phyloP scores from a whole-genome alignment of 2,888 invertebrate genomes.

The Ferrisia virgata region DNA sequence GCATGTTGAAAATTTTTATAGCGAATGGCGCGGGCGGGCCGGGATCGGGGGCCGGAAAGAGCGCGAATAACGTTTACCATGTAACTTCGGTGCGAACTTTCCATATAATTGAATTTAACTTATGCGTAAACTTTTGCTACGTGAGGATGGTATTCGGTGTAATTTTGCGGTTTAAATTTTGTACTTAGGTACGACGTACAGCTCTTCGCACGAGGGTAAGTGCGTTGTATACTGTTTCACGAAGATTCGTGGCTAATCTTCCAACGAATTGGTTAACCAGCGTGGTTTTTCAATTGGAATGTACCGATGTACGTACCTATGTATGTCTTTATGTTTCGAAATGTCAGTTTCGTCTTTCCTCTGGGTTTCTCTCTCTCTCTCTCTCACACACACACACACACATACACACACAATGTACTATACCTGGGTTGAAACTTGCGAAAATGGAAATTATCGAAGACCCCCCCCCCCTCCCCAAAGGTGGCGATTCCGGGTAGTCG shows the following conservation, averaged over 20 bases:
- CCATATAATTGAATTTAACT: slow-evolving; percentile 19
- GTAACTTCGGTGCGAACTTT: neutral
- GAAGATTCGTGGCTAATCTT: neutral
- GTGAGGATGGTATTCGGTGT: neutral
- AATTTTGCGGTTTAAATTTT: neutral
- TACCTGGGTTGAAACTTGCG: too few species aligned
- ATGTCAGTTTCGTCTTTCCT: neutral
- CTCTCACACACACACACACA: too few species aligned
- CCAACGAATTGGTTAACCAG: neutral
- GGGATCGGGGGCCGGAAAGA: too few species aligned
- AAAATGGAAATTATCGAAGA: too few species aligned
- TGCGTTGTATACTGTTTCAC: too few species aligned
- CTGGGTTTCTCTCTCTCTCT: neutral
- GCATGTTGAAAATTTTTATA: slow-evolving; percentile 7
- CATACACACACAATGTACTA: too few species aligned
- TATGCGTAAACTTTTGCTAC: neutral
- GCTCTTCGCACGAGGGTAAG: too few species aligned
- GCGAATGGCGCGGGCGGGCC: too few species aligned
- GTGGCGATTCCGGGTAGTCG: too few species aligned
- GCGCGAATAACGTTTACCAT: neutral
- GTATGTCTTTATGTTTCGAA: too few species aligned
- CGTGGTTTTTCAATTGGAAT: neutral
- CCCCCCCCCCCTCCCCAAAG: too few species aligned
- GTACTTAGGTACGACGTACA: neutral
- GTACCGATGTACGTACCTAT: too few species aligned